phyloP scores from a whole-genome alignment of 2,888 invertebrate genomes.

The Timema podura region DNA sequence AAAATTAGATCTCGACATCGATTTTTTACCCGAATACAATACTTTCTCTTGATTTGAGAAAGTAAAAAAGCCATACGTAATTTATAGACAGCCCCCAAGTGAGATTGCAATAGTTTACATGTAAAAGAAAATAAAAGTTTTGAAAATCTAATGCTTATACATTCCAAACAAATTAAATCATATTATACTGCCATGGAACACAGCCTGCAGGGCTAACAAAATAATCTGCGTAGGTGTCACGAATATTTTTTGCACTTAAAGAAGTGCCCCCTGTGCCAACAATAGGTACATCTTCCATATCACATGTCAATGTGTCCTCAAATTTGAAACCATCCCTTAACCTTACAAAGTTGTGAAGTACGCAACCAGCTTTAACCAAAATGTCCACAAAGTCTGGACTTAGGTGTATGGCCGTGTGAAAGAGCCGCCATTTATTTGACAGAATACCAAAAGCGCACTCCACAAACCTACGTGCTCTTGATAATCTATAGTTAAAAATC shows the following conservation, averaged over 20 bases:
- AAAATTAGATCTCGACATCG: no score
- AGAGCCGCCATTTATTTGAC: slow-evolving; percentile 5
- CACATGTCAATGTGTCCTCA: slow-evolving; percentile 9
- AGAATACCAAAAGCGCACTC: slow-evolving; percentile 5
- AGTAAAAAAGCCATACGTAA: no score
- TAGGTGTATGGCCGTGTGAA: not conserved
- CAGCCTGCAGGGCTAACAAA: not conserved
- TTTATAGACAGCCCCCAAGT: no score
- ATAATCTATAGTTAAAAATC: not conserved
- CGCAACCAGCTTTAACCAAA: not conserved
- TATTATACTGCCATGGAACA: slow-evolving; percentile 6
- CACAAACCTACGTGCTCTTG: not conserved
- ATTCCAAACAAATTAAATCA: no score
- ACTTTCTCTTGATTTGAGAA: no score
- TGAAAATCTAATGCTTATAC: no score
- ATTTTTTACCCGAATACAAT: no score
- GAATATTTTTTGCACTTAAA: slow-evolving; percentile 7
- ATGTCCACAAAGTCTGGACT: not conserved
- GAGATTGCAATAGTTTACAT: no score
- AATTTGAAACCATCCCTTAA: slow-evolving; percentile 1
- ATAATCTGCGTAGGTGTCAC: not conserved
- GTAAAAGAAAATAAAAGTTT: no score
- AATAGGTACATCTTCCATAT: not conserved
- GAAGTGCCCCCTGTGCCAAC: not conserved
- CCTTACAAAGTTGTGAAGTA: not conserved